Base-by-base conservation (phyloP, 2,113 vertebrate genomes). In the Delphinapterus leucas region DNA sequence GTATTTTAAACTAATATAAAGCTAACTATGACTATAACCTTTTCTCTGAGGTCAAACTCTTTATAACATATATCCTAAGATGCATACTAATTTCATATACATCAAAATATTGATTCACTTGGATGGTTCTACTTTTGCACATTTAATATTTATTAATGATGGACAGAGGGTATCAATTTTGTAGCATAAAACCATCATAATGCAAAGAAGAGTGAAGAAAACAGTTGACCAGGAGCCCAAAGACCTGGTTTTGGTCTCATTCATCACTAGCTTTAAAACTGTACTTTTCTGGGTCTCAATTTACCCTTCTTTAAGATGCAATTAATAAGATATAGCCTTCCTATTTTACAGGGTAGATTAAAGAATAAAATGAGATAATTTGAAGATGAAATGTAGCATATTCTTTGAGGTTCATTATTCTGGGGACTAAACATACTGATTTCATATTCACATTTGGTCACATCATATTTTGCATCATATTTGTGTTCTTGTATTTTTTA, bases 1-100 rank as follows among this genome's bases (percentile, higher is more conserved):
- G 41, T 87, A 58, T 89, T 89, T 93, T 96, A 73, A 93, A 49
- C 91, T 44, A 79, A 84, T 70, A 67, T 53, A 81, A 93, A 87
- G 12, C 5, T 15, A 63, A 44, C 13, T 93, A 74, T 68, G 28
- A 70, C 31, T 8, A 4, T 63, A 76, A 83, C 33, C 21, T 76
- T 95, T 90, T 84, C 58, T 88, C 38, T 41, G 73, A 93, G 47
- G 92, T 63, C 49, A 80, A 82, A 88, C 15, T 33, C 36, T 65
- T 47, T 73, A 17, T 90, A 60, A 49, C 28, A 53, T 87, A 13
- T 70, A 55, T 85, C 6, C 9, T n/a, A 83, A 9, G 33, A 60
- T 82, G 41, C 38, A 61, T 65, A 44, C 3, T 95, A 8, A 88
- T 73, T 84, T 89, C 61, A 49, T 80, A n/a, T 33, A 26, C 21